These are phyloP conservation scores for Poecilia picta DNA, from an alignment of 2,797 vertebrate species.

Conservation along the genomic window DNA sequence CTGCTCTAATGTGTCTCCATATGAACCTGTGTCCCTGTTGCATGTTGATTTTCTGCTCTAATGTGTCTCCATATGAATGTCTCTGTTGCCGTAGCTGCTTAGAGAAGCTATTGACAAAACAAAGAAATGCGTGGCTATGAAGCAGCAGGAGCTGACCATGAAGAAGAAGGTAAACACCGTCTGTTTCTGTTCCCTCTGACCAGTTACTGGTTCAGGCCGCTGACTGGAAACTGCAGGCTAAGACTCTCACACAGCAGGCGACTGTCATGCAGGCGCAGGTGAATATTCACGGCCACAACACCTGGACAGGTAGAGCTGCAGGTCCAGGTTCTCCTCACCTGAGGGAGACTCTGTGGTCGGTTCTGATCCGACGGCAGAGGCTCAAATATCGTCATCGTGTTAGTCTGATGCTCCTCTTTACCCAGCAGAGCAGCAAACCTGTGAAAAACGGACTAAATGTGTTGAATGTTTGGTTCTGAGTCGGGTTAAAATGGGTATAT, in stretches of 20 bases:
- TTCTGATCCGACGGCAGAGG: too few species aligned
- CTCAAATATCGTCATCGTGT: too few species aligned
- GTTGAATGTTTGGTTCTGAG: background rate
- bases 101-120: constrained; percentile 82
- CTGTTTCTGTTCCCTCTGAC: constrained; percentile 74
- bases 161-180: constrained; percentile 77
- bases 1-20: too few species aligned
- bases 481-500: background rate
- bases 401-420: background rate
- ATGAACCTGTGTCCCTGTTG: too few species aligned
- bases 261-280: constrained; percentile 95
- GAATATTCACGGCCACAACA: constrained; percentile 67
- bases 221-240: constrained; percentile 96
- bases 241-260: constrained; percentile 92
- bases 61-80: constrained; percentile 41
- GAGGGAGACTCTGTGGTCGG: background rate
- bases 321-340: background rate
- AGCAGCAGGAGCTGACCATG: constrained; percentile 81
- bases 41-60: too few species aligned
- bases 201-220: constrained; percentile 97
- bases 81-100: constrained; percentile 80
- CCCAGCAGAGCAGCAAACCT: background rate
- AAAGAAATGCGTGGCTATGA: constrained; percentile 82
- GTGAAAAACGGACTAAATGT: background rate
- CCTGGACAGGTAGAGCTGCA: constrained; percentile 12